Evolutionary conservation across 2,113 vertebrate genomes (phyloP), one percentile per base, ranked within the genome.

Genomic region (Elgaria multicarinata): DNA sequence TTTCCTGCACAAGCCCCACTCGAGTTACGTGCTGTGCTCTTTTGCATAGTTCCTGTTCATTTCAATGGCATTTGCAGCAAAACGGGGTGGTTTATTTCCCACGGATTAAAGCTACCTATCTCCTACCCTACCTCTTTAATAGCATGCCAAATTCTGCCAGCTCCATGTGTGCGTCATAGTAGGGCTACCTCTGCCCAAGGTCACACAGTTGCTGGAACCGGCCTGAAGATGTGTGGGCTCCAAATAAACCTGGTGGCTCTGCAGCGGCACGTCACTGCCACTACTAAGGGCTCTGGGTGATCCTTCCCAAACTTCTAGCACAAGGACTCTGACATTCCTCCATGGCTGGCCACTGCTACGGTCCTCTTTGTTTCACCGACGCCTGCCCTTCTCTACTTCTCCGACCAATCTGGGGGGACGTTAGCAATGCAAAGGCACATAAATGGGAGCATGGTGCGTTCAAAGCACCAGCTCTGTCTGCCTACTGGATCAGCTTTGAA

Each of bases 401-500:
- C 16, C 6, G 10, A 55, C 26, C 67, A 74, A 28, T 55, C 42
- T 83, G 36, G 28, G 20, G 69, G 14, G 28, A 16, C 62, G 36
- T 53, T 10, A 28, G 20, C 42, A 75, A 67, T n/a, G 50, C 72
- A 80, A 58, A 81, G 18, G 13, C 36, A 72, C 53, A 72, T 82
- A 62, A 71, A 82, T 53, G 24, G 26, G 39, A 53, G 44, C 76
- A 77, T 31, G 81, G 58, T 10, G 58, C 78, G 76, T 89, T 75
- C 36, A 67, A 83, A 67, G 44, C 58, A 10, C 58, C 72, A 50
- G 33, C 62, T 76, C 50, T 39, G 33, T 77, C 44, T 84, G 81
- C n/a, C 72, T 76, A 46, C 42, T 62, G 81, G 42, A 67, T 89
- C 58, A 77, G 33, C n/a, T 78, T 83, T 83, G 80, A 76, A 89